Base-by-base conservation (phyloP, 2,888 invertebrate species). In the Acrobasis suavella region DNA sequence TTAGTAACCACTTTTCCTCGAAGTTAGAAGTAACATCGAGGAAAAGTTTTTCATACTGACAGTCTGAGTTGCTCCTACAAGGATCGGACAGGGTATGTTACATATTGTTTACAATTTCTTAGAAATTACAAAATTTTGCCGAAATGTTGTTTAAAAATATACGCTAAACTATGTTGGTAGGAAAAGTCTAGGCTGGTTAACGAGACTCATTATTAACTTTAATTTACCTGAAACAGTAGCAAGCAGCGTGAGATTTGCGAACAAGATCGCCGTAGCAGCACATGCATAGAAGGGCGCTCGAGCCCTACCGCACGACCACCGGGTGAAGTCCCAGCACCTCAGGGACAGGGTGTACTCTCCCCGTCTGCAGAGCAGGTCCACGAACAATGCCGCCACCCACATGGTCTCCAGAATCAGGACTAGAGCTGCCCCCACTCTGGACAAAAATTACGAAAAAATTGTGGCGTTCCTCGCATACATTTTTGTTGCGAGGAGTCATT, bases 341-440 rank as follows among this genome's bases (percentile, higher is more conserved):
- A 92, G 74, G 1, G 86, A 78, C 60, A 91, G 66, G 0, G 91
- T 86, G 73, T 92, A 92, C 63, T 92, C 91, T 9, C 92, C 92
- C 0, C 90, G 80, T 0, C 92, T 85, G 61, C 89, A 89, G 9
- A 92, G 75, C 17, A 92, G 76, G 74, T 92, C 92, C 64, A 92
- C 86, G 72, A 92, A 92, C 2, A 92, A 64, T 0, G 91, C 92
- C 9, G 80, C 85, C 50, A 91, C 92, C 92, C 92, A 92, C 92
- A 92, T 92, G 38, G 91, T 92, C 75, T 92, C 92, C 66, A 92
- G 67, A 8, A 91, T 69, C n/a, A 92, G 76, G 6, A 92, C 83
- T 52, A 86, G 67, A 1, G 83, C 88, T 62, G 92, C 87, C 1
- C 90, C 91, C 12, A 84, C 83, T 12, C 92, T 92, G 75, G 15